Base-by-base conservation (phyloP, 2,113 vertebrate genomes). In the Atractosteus spatula region DNA sequence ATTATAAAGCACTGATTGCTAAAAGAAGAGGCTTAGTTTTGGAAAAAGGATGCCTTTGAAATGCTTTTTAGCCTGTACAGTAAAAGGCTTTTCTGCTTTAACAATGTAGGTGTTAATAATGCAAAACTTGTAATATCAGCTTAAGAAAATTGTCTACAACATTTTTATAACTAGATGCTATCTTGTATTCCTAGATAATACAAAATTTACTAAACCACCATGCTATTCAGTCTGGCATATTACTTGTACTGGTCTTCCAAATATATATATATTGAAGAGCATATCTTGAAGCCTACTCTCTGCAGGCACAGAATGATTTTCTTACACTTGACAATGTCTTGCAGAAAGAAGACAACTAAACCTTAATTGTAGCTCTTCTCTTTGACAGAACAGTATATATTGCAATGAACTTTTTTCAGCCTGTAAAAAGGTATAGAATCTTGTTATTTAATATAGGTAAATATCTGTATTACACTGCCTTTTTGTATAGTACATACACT, bases 211-310 rank as follows among this genome's bases (percentile, higher is more conserved):
- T 51, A 10, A 51, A 51, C 47, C 47, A 51, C 47, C 47, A 51
- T 51, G 47, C 47, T 51, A 51, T 10, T 7, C 47, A 51, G 47
- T 10, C 47, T 51, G 47, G 47, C 47, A 51, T 7, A 51, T 51
- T 5, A 51, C 47, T 29, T 29, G 10, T 51, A 51, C 47, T 61
- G 65, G 71, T 73, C 71, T 73, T 73, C 71, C 71, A 68, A 73
- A 62, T 11, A 17, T 17, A 16, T 41, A 51, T 10, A 51, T 51
- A 7, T 5, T 51, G 47, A 51, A 51, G 47, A 10, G 47, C 10
- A 51, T 7, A 14, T 51, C 12, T 45, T 12, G 12, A 12, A 11
- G 1, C 14, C 16, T 44, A n/a, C 41, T 73, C 66, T 59, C n/a
- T 29, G 29, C 29, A 29, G 29, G 29, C 29, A 29, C 61, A 51